Conservation (phyloP, 2,113 vertebrate species). For the Rhinolophus sinicus region DNA sequence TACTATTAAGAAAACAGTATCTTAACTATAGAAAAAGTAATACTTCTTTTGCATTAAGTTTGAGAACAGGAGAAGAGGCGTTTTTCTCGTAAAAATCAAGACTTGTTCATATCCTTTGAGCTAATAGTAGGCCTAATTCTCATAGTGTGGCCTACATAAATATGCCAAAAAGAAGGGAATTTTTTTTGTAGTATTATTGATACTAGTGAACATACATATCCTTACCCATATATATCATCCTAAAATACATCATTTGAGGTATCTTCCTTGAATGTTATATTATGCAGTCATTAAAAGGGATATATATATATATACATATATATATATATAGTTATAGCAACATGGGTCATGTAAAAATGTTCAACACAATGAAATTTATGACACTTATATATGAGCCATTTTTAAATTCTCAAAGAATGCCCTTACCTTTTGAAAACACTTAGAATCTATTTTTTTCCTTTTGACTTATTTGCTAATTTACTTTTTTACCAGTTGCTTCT, state of each 20-base stretch:
- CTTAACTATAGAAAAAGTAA: constrained; percentile 4
- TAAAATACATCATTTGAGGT: neutral
- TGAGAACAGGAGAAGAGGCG: neutral
- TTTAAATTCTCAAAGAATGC: neutral
- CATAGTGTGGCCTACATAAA: neutral
- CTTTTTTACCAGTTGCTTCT: constrained; percentile 3
- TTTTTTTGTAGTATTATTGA: neutral
- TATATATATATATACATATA: neutral
- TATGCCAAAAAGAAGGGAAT: neutral
- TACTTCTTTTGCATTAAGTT: neutral
- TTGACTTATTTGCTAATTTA: neutral
- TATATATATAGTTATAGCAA: neutral
- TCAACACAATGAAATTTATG: constrained; percentile 9
- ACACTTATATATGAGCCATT: neutral
- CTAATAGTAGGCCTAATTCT: neutral
- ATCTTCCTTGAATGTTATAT: neutral
- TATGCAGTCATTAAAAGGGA: neutral
- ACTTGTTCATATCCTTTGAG: neutral
- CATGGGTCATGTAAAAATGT: neutral
- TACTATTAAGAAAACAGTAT: neutral
- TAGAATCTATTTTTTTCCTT: neutral
- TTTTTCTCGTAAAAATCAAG: neutral
- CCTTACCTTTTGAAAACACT: neutral
- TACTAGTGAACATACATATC: neutral
- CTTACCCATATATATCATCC: neutral